Conservation (phyloP, 30 jellyfish, hydroid and myxozoan genomes). For the Hydractinia symbiolongicarpus region DNA sequence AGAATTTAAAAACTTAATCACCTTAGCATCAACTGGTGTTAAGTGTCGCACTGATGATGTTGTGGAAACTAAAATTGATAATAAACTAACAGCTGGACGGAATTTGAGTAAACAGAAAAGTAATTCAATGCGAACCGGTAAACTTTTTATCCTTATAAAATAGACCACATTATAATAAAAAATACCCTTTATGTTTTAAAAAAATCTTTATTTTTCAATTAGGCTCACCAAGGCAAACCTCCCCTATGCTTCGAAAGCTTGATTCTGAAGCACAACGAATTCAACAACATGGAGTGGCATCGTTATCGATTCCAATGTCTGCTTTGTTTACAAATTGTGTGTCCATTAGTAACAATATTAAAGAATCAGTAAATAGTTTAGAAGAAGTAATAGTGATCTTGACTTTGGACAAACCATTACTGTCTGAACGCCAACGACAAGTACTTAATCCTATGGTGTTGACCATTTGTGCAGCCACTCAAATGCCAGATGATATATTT, state of each 20-base stretch:
- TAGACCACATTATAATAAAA: no score
- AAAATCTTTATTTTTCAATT: no score
- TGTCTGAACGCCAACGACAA: constrained; percentile 74
- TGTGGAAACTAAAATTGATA: not conserved
- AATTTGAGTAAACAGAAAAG: not conserved
- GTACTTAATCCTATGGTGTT: constrained; percentile 68
- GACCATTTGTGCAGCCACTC: constrained; percentile 44
- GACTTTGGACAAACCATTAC: constrained; percentile 63
- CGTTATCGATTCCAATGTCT: constrained; percentile 62
- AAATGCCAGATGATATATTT: constrained; percentile 66
- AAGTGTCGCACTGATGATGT: constrained; percentile 21
- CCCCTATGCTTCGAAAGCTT: no score
- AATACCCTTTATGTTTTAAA: no score
- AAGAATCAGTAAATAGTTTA: constrained; percentile 34
- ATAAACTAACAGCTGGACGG: not conserved
- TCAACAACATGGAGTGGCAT: constrained; percentile 48
- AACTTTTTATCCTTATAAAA: no score
- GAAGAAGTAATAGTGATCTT: constrained; percentile 59
- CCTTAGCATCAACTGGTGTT: constrained; percentile 73
- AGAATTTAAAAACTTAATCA: constrained; percentile 54
- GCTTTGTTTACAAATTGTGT: constrained; percentile 58
- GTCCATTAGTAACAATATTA: constrained; percentile 40
- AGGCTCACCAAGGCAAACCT: no score
- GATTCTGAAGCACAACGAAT: not conserved
- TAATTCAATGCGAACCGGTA: no score